Base-by-base conservation (phyloP, 2,113 vertebrate species). In the Poeciliopsis retropinna region DNA sequence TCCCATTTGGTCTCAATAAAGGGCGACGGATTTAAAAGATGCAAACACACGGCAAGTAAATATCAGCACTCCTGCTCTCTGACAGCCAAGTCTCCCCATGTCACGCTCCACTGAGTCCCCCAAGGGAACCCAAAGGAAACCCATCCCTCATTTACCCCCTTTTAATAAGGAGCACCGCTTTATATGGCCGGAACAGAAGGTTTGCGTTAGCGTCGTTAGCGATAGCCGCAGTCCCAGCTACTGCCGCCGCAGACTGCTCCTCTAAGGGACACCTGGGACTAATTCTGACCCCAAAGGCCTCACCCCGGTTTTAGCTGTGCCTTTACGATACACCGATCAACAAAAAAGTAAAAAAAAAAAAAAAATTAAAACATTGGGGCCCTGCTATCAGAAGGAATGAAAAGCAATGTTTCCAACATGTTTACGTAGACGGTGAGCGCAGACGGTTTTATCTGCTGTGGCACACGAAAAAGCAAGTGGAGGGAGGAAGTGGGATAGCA, bases 121-220 rank as follows among this genome's bases (percentile, higher is more conserved):
- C 75, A 37, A 74, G 67, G 81, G 82, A 85, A 65, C 83, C 80
- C 67, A 67, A 67, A 86, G 85, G 80, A 87, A 85, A 86, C 72
- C 78, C 83, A 88, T 87, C 82, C 80, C 73, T 88, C 80, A 67
- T 85, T 86, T 85, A 78, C 74, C 66, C 62, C 81, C 77, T 77
- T 37, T 79, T 89, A 92, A 92, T 72, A 86, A 87, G 85, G 85
- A 83, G 81, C 88, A 80, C 73, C 57, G 25, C 83, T 91, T 92
- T 91, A 93, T 92, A 92, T 85, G 88, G 77, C 80, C 17, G 13
- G 44, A 79, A 72, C 88, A 93, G 89, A 85, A 80, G 76, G 79
- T 94, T 94, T 92, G 80, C n/a, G 85, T 94, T 92, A 91, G 84
- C 80, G 0, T 88, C 60, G 34, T 92, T 91, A 90, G 87, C 68